These are phyloP conservation scores for Triplophysa dalaica DNA, from an alignment of 2,113 vertebrate species.

Conservation along the genomic window DNA sequence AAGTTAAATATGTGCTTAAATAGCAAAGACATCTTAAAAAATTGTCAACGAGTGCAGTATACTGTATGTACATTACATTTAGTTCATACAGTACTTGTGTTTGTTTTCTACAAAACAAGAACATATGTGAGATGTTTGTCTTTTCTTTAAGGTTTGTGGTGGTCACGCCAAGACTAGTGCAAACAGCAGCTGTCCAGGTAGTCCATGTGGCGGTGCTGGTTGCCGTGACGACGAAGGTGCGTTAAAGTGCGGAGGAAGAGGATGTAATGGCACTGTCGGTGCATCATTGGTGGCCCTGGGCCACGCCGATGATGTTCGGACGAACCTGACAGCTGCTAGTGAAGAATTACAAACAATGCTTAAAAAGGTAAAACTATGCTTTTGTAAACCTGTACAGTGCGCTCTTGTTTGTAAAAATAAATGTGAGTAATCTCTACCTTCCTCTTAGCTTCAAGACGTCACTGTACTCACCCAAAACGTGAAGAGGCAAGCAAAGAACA, in stretches of 20 bases:
- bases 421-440: background rate
- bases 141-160: conserved; percentile 70
- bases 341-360: conserved; percentile 69
- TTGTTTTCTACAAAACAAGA: too few species aligned
- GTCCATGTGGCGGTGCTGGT: conserved; percentile 78
- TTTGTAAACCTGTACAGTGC: background rate
- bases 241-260: conserved; percentile 70
- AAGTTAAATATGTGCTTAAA: too few species aligned
- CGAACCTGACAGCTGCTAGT: conserved; percentile 66
- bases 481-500: conserved; percentile 71
- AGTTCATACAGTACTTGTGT: too few species aligned
- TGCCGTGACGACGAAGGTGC: conserved; percentile 70
- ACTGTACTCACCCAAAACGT: conserved; percentile 72
- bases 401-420: background rate
- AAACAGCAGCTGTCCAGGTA: conserved; percentile 68
- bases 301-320: conserved; percentile 57
- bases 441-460: conserved; percentile 75
- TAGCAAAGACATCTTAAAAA: too few species aligned
- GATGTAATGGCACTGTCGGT: conserved; percentile 76
- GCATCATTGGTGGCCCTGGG: conserved; percentile 66
- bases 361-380: conserved; percentile 71
- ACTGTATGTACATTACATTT: too few species aligned
- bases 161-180: conserved; percentile 57
- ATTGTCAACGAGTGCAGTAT: too few species aligned
- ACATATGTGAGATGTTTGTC: background rate